phyloP scores from a whole-genome alignment of 2,797 vertebrate species.

The Clarias pachynema region DNA sequence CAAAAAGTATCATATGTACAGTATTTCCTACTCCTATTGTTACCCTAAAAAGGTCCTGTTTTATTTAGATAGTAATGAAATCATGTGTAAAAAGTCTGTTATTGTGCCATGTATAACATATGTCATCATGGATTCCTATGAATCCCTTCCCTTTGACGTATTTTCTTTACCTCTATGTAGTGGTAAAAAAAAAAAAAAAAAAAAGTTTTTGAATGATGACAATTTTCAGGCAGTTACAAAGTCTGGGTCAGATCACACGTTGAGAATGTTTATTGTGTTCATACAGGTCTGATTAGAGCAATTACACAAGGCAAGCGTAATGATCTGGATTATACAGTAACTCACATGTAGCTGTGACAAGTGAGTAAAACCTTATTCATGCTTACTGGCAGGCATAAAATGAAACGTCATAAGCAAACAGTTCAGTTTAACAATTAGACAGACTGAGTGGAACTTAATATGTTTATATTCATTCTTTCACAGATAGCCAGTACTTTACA shows the following conservation, averaged over 20 bases:
- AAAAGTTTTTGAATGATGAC: neutral
- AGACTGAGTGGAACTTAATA: neutral
- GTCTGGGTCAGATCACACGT: conserved; percentile 1
- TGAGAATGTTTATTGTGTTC: conserved; percentile 18
- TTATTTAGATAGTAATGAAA: neutral
- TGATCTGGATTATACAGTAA: neutral
- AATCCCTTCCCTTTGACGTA: neutral
- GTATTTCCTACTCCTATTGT: neutral
- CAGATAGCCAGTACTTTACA: conserved; percentile 17
- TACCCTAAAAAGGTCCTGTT: neutral
- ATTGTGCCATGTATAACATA: neutral
- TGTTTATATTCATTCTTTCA: neutral
- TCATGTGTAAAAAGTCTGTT: neutral
- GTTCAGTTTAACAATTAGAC: neutral
- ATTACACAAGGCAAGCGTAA: neutral
- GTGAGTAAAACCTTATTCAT: conserved; percentile 12
- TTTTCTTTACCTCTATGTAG: neutral
- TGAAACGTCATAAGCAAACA: conserved; percentile 18
- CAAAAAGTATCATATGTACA: neutral
- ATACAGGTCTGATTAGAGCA: neutral
- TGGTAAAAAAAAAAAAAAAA: neutral
- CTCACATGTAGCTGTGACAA: neutral
- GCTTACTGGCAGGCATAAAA: neutral
- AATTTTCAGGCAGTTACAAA: neutral
- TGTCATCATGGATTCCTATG: neutral